Conservation (phyloP, 1,140 invertebrate species). For the Drosophila miranda region DNA sequence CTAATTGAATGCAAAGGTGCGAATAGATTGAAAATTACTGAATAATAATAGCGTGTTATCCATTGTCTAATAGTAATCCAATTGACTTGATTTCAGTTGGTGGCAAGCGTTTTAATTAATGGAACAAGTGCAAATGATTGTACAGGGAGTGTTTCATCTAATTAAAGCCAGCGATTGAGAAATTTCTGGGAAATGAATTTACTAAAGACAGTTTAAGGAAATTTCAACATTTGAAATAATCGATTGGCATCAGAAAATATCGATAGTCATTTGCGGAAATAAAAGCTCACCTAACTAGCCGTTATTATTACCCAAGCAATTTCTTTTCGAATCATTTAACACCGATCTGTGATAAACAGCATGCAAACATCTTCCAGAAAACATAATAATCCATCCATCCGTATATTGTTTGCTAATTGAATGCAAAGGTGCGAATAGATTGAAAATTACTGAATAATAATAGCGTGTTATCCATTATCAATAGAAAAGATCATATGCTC, state of each 20-base stretch:
- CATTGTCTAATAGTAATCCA: constrained; percentile 53
- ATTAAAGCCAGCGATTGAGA: too few relatives aligned
- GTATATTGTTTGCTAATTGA: not conserved
- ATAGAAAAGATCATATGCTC: not conserved
- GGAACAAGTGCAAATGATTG: constrained; percentile 13
- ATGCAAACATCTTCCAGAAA: not conserved
- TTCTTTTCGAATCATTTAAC: constrained; percentile 5
- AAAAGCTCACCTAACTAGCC: too few relatives aligned
- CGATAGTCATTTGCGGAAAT: too few relatives aligned
- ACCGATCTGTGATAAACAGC: not conserved
- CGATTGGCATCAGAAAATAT: too few relatives aligned
- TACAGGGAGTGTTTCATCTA: not conserved
- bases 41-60: not conserved
- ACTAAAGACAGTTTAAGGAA: too few relatives aligned
- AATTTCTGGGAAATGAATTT: too few relatives aligned
- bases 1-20: not conserved
- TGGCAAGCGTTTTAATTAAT: constrained; percentile 36
- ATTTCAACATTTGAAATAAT: too few relatives aligned
- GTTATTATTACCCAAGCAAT: too few relatives aligned
- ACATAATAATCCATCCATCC: not conserved
- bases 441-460: not conserved
- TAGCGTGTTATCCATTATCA: not conserved
- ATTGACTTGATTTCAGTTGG: constrained; percentile 52
- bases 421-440: not conserved
- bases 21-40: not conserved